Base-by-base conservation (phyloP, 2,113 vertebrate species). In the Zootoca vivipara region DNA sequence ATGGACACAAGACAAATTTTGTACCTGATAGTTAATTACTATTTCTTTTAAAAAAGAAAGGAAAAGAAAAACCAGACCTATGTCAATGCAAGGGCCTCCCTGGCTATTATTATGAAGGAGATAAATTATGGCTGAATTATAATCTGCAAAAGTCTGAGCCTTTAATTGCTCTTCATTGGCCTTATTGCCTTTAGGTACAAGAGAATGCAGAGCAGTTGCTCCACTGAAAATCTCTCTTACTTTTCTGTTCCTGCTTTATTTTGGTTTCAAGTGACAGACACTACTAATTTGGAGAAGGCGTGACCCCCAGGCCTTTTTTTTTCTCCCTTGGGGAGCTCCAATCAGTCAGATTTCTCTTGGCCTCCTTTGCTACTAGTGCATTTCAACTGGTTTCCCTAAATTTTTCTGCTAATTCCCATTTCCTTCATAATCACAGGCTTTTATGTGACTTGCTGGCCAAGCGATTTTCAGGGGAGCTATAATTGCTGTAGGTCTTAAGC, bases 331-430 rank as follows among this genome's bases (percentile, higher is more conserved):
- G 97, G 97, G 97, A 96, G 95, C 94, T 96, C 97, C 96, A 98
- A 98, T 99, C 98, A 98, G 96, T 96, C 96, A 95, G 96, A 93
- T 94, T 96, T 95, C 94, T 95, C 94, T 93, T 90, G 96, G 92
- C 95, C 92, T 93, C 89, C 91, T 92, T 93, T 93, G 92, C 97
- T 97, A 97, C 96, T 95, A 96, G 90, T 80, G 85, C 92, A 96
- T 96, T 97, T 95, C 94, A 96, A 96, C 95, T 86, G 95, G 92
- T 96, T 97, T 94, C 96, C 96, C 96, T 94, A 97, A 96, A 96
- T 96, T 97, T 98, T 98, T 96, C 97, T 98, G 97, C 97, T 98
- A 98, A 98, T 98, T 98, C 97, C 97, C 97, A 98, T 98, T 98
- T 99, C 98, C 98, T 98, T 98, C 96, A 97, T 97, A 98, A 98